These are phyloP conservation scores for Trochalopteron elliotii DNA, from an alignment of 2,113 vertebrate species.

Conservation along the genomic window DNA sequence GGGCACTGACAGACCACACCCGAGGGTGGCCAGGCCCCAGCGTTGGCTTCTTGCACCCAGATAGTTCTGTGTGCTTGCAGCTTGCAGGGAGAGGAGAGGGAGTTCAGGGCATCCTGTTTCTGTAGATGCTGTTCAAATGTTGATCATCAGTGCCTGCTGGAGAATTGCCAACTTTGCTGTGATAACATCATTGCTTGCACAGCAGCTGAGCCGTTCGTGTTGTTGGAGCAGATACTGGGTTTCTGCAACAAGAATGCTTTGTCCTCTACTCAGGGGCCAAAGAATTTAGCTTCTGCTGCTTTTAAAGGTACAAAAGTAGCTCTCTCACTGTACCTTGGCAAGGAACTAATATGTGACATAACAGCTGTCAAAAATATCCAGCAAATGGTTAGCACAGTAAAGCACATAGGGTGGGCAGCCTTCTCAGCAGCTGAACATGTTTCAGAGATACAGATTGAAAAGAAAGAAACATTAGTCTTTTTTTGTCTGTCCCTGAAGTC, in stretches of 20 bases:
- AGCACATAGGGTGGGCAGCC: not conserved
- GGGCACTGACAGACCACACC: not conserved
- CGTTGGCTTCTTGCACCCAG: not conserved
- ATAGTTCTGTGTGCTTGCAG: accelerated
- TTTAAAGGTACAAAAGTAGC: not conserved
- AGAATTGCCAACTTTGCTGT: not conserved
- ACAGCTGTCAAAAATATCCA: not conserved
- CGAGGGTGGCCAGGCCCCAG: accelerated
- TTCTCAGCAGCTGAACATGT: not conserved
- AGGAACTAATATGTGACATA: not conserved
- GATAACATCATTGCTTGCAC: not conserved
- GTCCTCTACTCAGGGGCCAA: not conserved
- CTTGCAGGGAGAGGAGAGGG: not conserved
- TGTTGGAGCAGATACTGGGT: not conserved
- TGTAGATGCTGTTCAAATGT: not conserved
- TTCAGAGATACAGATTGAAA: not conserved
- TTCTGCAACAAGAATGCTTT: not conserved
- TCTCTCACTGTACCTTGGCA: not conserved
- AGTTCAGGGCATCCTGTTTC: not conserved
- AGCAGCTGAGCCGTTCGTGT: accelerated
- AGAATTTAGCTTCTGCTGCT: not conserved
- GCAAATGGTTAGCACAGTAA: not conserved
- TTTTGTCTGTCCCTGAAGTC: not conserved
- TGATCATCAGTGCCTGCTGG: accelerated
- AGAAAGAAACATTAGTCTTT: not conserved